Conservation (phyloP, 2,888 invertebrate species). For the Hirtodrosophila trivittata region DNA sequence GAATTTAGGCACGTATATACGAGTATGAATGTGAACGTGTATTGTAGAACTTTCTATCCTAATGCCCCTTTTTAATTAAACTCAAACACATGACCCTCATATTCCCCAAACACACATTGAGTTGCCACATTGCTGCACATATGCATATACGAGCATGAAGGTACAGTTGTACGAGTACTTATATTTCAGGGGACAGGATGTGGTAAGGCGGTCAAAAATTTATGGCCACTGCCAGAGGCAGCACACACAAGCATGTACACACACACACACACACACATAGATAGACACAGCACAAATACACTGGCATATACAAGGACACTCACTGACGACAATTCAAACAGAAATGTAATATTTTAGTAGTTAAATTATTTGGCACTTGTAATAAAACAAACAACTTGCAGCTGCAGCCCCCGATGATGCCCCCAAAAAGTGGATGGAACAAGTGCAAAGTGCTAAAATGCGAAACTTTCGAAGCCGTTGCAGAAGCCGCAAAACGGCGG, state of each 20-base stretch:
- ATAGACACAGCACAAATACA: conserved; percentile 1
- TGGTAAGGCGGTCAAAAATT: conserved; percentile 49
- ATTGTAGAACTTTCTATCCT: conserved; percentile 45
- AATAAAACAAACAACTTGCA: conserved; percentile 76
- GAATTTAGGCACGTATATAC: conserved; percentile 29
- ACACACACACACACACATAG: conserved; percentile 8
- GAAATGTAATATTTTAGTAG: conserved; percentile 81
- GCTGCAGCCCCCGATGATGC: conserved; percentile 19
- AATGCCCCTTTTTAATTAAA: conserved; percentile 78
- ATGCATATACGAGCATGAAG: conserved; percentile 2
- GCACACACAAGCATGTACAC: conserved; percentile 1
- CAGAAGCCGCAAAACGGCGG: conserved; percentile 56
- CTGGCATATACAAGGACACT: conserved; percentile 27
- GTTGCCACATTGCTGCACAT: conserved; percentile 47
- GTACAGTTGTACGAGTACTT: background rate
- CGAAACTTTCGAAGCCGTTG: conserved; percentile 66
- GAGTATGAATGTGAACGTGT: background rate
- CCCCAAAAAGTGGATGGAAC: conserved; percentile 40
- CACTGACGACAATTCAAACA: conserved; percentile 73
- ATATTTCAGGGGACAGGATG: background rate
- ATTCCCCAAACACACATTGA: conserved; percentile 76
- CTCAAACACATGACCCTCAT: conserved; percentile 72
- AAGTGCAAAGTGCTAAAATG: conserved; percentile 76
- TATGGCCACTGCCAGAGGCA: conserved; percentile 58
- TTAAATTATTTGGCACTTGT: conserved; percentile 80